A percentile compares a stretch with the other conserved stretches of the same genome.
These are phyloP conservation scores for Ceratosolen fusciceps DNA, from an alignment of 1,140 invertebrate genomes.

Conservation along the genomic window DNA sequence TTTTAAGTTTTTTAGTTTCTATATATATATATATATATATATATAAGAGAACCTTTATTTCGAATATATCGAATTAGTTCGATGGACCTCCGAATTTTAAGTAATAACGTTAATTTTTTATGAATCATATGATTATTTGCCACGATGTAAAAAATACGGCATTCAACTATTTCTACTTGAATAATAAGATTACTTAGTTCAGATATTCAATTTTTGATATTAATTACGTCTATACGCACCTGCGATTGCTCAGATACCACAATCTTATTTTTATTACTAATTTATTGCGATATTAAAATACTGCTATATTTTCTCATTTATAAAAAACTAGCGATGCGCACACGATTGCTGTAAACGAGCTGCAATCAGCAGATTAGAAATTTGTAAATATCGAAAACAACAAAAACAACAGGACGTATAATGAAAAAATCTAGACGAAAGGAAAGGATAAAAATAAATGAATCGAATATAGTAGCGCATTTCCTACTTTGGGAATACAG, in stretches of 20 bases:
- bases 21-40: too few species aligned
- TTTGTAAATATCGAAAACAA: neutral
- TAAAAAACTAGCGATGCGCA: slow-evolving; percentile 58
- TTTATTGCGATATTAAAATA: slow-evolving; percentile 60
- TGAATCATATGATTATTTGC: too few species aligned
- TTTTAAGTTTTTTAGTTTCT: too few species aligned
- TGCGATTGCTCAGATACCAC: slow-evolving; percentile 53
- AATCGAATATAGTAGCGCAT: neutral
- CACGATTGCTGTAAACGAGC: slow-evolving; percentile 61
- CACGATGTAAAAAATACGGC: too few species aligned
- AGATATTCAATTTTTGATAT: slow-evolving; percentile 19
- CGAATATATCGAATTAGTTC: too few species aligned
- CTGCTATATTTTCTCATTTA: slow-evolving; percentile 59
- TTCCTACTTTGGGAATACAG: neutral
- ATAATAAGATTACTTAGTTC: neutral
- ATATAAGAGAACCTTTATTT: too few species aligned
- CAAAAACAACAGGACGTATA: too few species aligned
- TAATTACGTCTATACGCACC: slow-evolving; percentile 13
- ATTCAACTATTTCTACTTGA: too few species aligned
- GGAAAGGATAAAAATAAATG: neutral
- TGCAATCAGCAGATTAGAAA: slow-evolving; percentile 55
- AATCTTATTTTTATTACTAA: slow-evolving; percentile 60
- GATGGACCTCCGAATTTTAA: too few species aligned
- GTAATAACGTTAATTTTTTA: too few species aligned
- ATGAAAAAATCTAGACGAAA: too few species aligned